A percentile compares a stretch with the other conserved stretches of the same genome.
Evolutionary conservation across 2,113 vertebrate species (phyloP).

Genomic region (Sminthopsis crassicaudata): DNA sequence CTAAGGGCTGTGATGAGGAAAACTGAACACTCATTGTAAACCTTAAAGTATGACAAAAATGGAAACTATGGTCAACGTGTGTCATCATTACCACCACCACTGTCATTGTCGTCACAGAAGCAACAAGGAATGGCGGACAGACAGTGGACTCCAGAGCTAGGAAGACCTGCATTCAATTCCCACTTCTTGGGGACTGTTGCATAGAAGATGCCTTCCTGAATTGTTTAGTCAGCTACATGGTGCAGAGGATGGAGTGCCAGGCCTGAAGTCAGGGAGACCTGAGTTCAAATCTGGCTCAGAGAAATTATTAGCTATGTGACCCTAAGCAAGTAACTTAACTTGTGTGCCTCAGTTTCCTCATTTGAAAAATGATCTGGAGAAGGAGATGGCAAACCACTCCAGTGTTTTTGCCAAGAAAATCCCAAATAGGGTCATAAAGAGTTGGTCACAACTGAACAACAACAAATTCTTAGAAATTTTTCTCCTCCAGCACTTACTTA

Average conservation of each 20-base stretch:
- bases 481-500: neutral
- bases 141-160: neutral
- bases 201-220: neutral
- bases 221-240: neutral
- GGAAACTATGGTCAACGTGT: neutral
- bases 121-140: neutral
- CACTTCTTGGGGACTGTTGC: neutral
- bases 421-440: no score
- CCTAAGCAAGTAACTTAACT: neutral
- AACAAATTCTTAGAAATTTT: neutral
- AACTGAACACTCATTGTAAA: neutral
- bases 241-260: no score
- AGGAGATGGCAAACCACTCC: neutral
- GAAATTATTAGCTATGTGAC: neutral
- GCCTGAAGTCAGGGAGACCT: neutral
- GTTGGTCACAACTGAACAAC: neutral
- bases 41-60: neutral
- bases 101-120: neutral
- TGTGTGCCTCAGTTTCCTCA: neutral
- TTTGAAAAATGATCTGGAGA: neutral
- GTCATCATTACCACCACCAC: neutral
- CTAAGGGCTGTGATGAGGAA: neutral
- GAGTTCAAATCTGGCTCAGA: neutral
- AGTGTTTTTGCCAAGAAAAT: neutral
- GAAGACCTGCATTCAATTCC: neutral